Evolutionary conservation across 2,113 vertebrate species (phyloP), one percentile per base, ranked within the genome.

Genomic region (Plectropomus leopardus): DNA sequence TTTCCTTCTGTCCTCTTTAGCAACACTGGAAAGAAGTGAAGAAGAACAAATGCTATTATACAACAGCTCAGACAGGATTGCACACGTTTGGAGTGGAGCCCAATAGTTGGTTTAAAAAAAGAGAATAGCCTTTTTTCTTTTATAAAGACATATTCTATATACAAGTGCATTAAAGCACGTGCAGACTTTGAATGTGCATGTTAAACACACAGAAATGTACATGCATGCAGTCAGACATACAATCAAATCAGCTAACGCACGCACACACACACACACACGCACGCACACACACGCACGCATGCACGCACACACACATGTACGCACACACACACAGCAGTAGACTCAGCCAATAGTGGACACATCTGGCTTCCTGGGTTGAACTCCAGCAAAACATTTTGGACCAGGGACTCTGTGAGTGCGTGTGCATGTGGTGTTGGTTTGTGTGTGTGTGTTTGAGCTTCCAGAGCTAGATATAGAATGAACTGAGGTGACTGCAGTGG

Each of bases 291-390:
- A 54, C 51, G 26, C 51, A 54, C 21, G 23, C 58, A 51, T 34
- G 72, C 23, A 59, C 26, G 68, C 28, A 58, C 15, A 28, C 42
- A 47, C 24, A 28, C 36, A 45, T 7, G 21, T 24, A 45, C 6
- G 5, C 44, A 66, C 40, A 47, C 44, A 19, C n/a, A 63, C 48
- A 51, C 23, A 76, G 54, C 36, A 26, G 30, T 61, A 48, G 26
- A 61, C 13, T 24, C 23, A 23, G 50, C 75, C 50, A 68, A 50
- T 36, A 17, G 4, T 64, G 30, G 59, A 83, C 68, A 71, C 83
- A 69, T 87, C 82, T 89, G 83, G 73, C 76, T 80, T 85, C 44
- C 79, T 80, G 60, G 58, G 50, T 59, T 89, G 61, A 87, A 77
- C 66, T 76, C 70, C 32, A 68, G 68, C n/a, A 36, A 53, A 72